These are phyloP conservation scores for Diplodus sargus DNA, from an alignment of 2,797 vertebrate genomes.

Conservation along the genomic window DNA sequence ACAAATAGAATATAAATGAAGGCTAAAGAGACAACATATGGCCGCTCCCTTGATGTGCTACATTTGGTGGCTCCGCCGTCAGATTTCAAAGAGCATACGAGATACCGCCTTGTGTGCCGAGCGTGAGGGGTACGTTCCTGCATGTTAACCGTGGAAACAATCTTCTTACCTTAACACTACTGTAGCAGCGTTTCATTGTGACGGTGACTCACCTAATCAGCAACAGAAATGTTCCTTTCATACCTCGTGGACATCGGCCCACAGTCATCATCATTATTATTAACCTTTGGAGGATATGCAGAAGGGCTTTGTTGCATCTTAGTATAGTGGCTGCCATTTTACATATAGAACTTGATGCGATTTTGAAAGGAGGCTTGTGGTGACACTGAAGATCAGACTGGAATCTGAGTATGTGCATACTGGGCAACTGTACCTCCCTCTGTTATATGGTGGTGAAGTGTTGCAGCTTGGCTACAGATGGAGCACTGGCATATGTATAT, in stretches of 20 bases:
- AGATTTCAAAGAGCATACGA: constrained; percentile 78
- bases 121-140: constrained; percentile 41
- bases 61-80: constrained; percentile 64
- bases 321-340: constrained; percentile 58
- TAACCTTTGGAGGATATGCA: constrained; percentile 47
- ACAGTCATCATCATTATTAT: constrained; percentile 59
- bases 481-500: constrained; percentile 53
- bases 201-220: constrained; percentile 43
- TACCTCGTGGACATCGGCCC: constrained; percentile 42
- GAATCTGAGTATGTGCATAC: constrained; percentile 54
- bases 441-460: constrained; percentile 35
- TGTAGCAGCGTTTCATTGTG: constrained; percentile 39
- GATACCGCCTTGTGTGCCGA: constrained; percentile 60
- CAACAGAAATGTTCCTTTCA: constrained; percentile 66
- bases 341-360: constrained; percentile 48
- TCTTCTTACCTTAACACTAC: constrained; percentile 36
- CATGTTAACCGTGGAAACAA: constrained; percentile 51
- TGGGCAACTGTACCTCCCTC: constrained; percentile 47
- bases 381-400: constrained; percentile 47
- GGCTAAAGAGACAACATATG: constrained; percentile 79
- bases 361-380: constrained; percentile 38
- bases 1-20: constrained; percentile 77
- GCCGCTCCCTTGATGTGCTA: constrained; percentile 75
- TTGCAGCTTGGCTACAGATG: constrained; percentile 55
- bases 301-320: constrained; percentile 55